phyloP scores from a whole-genome alignment of 1,140 invertebrate species.

The Drosophila melanica region DNA sequence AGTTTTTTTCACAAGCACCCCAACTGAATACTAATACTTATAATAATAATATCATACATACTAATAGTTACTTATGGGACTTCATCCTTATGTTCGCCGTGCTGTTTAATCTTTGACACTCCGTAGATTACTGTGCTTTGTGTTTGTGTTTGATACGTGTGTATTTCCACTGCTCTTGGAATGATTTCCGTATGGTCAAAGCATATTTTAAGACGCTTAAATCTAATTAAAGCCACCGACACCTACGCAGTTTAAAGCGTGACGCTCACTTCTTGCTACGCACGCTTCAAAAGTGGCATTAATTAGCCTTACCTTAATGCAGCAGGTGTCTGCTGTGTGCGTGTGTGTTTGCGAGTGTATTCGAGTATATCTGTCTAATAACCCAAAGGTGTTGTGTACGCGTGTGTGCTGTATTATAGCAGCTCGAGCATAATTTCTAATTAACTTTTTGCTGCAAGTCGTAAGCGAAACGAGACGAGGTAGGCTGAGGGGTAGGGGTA shows the following conservation, averaged over 20 bases:
- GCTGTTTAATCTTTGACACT: too few species aligned
- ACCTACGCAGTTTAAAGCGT: slow-evolving; percentile 32
- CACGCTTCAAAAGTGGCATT: slow-evolving; percentile 54
- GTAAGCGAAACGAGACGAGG: background rate
- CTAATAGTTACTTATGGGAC: too few species aligned
- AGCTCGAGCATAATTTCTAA: slow-evolving; percentile 79
- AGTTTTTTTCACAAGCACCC: too few species aligned
- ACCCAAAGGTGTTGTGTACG: slow-evolving; percentile 60
- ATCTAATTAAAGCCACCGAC: background rate
- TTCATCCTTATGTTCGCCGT: too few species aligned
- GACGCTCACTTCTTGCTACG: slow-evolving; percentile 27
- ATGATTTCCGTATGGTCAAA: background rate
- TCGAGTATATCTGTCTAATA: slow-evolving; percentile 52
- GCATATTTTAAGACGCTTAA: background rate
- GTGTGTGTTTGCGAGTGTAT: slow-evolving; percentile 14
- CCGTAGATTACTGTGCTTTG: too few species aligned
- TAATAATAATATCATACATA: too few species aligned
- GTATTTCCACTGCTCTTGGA: too few species aligned
- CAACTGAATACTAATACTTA: too few species aligned
- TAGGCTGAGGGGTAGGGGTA: background rate
- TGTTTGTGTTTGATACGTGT: too few species aligned
- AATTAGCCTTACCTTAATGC: slow-evolving; percentile 58
- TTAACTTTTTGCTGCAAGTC: slow-evolving; percentile 73
- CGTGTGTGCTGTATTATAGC: slow-evolving; percentile 39
- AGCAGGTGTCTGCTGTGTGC: slow-evolving; percentile 16